A percentile compares a stretch with the other conserved stretches of the same genome.
phyloP scores from a whole-genome alignment of 2,113 vertebrate genomes.

The Edolisoma coerulescens region DNA sequence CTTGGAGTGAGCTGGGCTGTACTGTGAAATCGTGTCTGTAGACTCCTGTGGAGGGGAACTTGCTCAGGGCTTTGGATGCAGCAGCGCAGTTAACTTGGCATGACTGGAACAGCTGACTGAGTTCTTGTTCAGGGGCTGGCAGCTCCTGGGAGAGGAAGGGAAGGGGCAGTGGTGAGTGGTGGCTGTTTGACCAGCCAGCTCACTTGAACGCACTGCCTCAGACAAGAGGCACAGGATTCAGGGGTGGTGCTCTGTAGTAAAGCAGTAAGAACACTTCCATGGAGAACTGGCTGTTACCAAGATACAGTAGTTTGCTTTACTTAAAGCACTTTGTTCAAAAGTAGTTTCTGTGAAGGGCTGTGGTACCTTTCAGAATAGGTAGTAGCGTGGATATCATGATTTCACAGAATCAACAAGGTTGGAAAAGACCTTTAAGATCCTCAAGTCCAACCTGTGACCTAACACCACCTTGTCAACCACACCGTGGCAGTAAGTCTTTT shows the following conservation, averaged over 20 bases:
- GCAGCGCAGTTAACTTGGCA: neutral
- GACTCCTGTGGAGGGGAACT: accelerated
- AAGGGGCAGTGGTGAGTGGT: neutral
- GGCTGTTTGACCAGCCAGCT: neutral
- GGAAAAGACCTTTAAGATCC: neutral
- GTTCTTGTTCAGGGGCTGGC: neutral
- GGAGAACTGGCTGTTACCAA: neutral
- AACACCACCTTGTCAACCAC: neutral
- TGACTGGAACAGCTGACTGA: neutral
- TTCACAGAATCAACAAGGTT: neutral
- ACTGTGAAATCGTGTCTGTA: neutral
- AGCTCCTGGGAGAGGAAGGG: neutral
- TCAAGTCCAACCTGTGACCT: neutral
- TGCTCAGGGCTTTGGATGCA: neutral
- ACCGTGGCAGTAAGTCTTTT: neutral
- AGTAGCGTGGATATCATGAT: neutral
- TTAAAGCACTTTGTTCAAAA: neutral
- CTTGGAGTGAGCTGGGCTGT: neutral
- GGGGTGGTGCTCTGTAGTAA: neutral
- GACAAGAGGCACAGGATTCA: too few relatives aligned
- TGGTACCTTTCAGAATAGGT: neutral
- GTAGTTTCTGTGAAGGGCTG: neutral
- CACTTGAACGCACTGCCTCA: accelerated
- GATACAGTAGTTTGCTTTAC: neutral
- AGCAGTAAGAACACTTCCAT: neutral